Evolutionary conservation across 2,113 vertebrate species (phyloP).

Genomic region (Sphyrna mokarran): DNA sequence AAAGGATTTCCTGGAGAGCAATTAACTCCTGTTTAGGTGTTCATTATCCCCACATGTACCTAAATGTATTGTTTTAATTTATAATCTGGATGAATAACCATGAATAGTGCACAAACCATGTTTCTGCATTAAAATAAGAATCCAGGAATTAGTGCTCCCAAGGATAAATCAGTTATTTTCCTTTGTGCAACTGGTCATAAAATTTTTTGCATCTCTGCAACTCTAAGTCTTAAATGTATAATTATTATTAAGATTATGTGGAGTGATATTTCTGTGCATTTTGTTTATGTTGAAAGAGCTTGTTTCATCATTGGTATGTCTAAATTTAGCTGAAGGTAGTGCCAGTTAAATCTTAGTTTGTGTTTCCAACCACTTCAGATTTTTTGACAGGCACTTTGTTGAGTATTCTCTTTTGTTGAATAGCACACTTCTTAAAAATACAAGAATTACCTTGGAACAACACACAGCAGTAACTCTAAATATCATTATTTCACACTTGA

Average conservation of each 20-base stretch:
- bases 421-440: not conserved
- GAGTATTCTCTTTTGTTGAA: not conserved
- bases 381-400: constrained; percentile 36
- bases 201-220: not conserved
- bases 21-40: no score
- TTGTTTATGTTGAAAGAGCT: not conserved
- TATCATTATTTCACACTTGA: not conserved
- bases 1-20: not conserved
- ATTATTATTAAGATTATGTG: not conserved
- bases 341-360: not conserved
- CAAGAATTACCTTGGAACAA: not conserved
- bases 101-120: not conserved
- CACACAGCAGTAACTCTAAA: not conserved
- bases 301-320: not conserved
- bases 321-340: not conserved
- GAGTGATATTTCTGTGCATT: not conserved
- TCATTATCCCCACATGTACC: not conserved
- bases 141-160: not conserved
- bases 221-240: not conserved
- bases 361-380: constrained; percentile 41
- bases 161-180: not conserved
- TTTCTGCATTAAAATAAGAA: not conserved
- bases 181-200: not conserved
- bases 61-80: not conserved
- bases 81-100: not conserved